phyloP scores from a whole-genome alignment of 2,113 vertebrate genomes.

The Pelobates fuscus region DNA sequence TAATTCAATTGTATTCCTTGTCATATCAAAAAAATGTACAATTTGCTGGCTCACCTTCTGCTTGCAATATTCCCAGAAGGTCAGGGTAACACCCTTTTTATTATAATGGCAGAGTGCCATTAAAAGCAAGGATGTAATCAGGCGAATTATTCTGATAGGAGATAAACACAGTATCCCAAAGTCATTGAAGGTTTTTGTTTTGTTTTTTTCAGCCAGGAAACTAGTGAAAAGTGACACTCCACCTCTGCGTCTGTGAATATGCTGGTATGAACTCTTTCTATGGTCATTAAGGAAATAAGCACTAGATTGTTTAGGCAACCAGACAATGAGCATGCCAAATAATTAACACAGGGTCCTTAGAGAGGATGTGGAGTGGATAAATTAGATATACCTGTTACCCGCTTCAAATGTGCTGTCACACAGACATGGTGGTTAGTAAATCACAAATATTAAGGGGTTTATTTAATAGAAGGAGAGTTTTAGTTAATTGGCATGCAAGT shows the following conservation, averaged over 20 bases:
- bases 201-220: conserved; percentile 1
- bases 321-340: conserved; percentile 8
- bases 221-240: not conserved
- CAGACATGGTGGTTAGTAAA: too few species aligned
- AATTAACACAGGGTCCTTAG: not conserved
- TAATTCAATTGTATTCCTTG: conserved; percentile 20
- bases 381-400: not conserved
- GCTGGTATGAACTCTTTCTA: not conserved
- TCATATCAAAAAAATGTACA: conserved; percentile 5
- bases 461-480: too few species aligned
- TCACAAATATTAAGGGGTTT: too few species aligned
- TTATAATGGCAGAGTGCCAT: conserved; percentile 25
- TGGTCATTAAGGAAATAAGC: conserved; percentile 22
- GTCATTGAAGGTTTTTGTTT: not conserved
- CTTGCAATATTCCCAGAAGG: not conserved
- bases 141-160: not conserved
- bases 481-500: too few species aligned
- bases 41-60: not conserved
- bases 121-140: conserved; percentile 33
- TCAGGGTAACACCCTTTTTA: conserved; percentile 23
- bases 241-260: not conserved
- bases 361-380: not conserved
- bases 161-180: not conserved
- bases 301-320: conserved; percentile 25
- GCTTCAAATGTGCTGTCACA: too few species aligned